Base-by-base conservation (phyloP, 2,888 invertebrate species). In the Cheilosia scutellata region DNA sequence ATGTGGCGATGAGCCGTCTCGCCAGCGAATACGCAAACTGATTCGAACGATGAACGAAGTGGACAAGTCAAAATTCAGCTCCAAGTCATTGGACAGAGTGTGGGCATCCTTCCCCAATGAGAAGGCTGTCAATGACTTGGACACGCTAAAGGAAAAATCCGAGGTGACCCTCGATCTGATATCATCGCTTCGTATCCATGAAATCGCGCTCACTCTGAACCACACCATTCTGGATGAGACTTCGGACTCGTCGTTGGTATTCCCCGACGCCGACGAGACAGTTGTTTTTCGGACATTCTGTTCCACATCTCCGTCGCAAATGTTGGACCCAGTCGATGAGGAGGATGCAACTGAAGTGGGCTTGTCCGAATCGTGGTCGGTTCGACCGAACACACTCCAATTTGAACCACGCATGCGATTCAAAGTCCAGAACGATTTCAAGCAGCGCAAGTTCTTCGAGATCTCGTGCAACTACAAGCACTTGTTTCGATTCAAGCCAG, bases 1-100 rank as follows among this genome's bases (percentile, higher is more conserved):
- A 20, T 92, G 93, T 70, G 94, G 94, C 0, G 94, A 94, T 87
- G 94, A 94, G 71, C 93, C 93, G 5, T 93, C 93, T 37, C 91
- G 94, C 5, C 92, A 92, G 70, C 90, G 92, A 37, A 91, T 92
- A 77, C 90, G 91, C 2, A 88, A 89, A 16, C 86, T 92, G 4
- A 89, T 92, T 1, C 88, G 87, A 2, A 88, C 89, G 49, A 90
- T 91, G 90, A 88, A 87, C 3, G 65, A 74, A 4, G 89, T 89
- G 4, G 90, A 92, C 60, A 90, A 90, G 16, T 87, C 89, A 11
- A 89, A 91, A 42, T 65, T 90, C 25, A 89, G 88, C 20, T 89
- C 89, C 0, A 87, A 88, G 0, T 88, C 89, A 66, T 79, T 91
- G 42, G 90, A 91, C 27, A 89, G 87, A 25, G 84, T 92, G 6